phyloP scores from a whole-genome alignment of 64 coral and sea anemone genomes.

The Pocillopora verrucosa region DNA sequence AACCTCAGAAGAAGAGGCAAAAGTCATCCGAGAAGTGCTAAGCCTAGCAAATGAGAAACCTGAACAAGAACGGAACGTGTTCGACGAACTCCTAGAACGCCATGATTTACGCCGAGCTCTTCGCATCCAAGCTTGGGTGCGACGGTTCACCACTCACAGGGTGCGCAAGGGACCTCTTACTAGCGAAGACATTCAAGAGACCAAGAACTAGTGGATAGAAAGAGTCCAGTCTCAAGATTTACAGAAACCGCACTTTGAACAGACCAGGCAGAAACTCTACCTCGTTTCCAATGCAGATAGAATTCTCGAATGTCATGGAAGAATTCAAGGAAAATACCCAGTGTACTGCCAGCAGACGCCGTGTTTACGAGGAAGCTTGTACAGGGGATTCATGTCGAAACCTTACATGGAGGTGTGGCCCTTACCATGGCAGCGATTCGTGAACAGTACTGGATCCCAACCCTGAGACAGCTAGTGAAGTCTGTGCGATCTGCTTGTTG shows the following conservation, averaged over 20 bases:
- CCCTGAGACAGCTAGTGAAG: too few species aligned
- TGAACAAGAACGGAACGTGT: not conserved
- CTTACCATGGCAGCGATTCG: too few species aligned
- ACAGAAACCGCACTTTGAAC: not conserved
- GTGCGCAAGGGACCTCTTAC: not conserved
- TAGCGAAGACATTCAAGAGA: constrained; percentile 1
- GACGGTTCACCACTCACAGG: constrained; percentile 18
- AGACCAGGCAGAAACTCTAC: constrained; percentile 3
- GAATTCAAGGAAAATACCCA: constrained; percentile 40
- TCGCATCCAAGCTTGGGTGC: constrained; percentile 16
- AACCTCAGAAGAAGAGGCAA: constrained; percentile 29
- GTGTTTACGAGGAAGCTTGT: constrained; percentile 38
- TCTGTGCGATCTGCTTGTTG: too few species aligned
- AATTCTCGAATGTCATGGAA: constrained; percentile 25
- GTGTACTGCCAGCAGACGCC: constrained; percentile 1
- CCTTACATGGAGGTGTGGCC: constrained; percentile 37
- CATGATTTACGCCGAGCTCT: not conserved
- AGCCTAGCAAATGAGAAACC: not conserved
- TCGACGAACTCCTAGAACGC: not conserved
- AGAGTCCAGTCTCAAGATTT: constrained; percentile 25
- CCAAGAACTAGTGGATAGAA: constrained; percentile 40
- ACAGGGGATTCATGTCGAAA: not conserved
- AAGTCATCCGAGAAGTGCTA: constrained; percentile 36
- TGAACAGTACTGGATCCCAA: too few species aligned
- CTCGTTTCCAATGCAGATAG: constrained; percentile 8